phyloP scores from a whole-genome alignment of 2,113 vertebrate species.

The Pao palembangensis region DNA sequence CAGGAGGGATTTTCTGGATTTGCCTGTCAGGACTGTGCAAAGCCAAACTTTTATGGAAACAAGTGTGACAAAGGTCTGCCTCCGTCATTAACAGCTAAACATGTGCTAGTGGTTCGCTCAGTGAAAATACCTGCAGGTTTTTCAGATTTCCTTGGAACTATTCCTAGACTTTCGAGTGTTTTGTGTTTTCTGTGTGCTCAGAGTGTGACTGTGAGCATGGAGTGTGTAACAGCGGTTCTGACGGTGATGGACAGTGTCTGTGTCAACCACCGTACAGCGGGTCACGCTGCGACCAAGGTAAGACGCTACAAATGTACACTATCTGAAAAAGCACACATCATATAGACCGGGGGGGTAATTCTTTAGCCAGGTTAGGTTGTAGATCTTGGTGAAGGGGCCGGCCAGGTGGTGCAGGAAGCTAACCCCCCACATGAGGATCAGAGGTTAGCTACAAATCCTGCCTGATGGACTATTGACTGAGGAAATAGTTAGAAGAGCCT shows the following conservation, averaged over 20 bases:
- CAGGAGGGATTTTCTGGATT: conserved; percentile 85
- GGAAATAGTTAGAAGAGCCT: no score
- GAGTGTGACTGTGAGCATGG: conserved; percentile 85
- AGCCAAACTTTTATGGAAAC: conserved; percentile 75
- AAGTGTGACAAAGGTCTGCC: conserved; percentile 82
- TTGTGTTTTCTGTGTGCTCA: conserved; percentile 46
- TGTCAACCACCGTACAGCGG: conserved; percentile 90
- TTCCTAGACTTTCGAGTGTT: no score
- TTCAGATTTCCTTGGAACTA: no score
- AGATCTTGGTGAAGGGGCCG: no score
- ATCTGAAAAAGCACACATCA: background rate
- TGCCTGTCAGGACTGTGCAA: conserved; percentile 84
- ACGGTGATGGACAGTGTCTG: conserved; percentile 81
- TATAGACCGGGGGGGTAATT: no score
- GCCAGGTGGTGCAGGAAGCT: no score
- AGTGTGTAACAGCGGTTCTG: conserved; percentile 75
- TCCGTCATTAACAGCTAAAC: background rate
- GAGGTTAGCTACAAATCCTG: no score
- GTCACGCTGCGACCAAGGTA: conserved; percentile 84
- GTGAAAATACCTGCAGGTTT: no score
- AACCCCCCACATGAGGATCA: no score
- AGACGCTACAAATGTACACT: background rate
- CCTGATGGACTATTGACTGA: no score
- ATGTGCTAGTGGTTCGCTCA: background rate
- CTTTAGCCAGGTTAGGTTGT: no score